Evolutionary conservation across 92 coral and sea anemone species (phyloP).

Genomic region (Zoanthus gigantus): DNA sequence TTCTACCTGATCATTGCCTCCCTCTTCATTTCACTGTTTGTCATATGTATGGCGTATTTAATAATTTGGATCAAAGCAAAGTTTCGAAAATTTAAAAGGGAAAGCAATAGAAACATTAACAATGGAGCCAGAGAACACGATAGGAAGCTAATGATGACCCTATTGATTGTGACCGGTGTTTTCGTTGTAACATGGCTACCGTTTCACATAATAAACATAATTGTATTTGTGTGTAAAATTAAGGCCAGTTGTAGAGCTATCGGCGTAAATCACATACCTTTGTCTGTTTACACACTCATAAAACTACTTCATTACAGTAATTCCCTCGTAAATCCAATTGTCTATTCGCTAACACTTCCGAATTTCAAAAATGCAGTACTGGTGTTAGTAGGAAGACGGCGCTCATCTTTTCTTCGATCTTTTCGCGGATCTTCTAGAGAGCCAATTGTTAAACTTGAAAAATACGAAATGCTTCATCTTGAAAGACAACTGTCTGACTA

Average conservation of each 20-base stretch:
- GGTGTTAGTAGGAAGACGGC: slow-evolving; percentile 23
- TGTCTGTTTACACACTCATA: slow-evolving; percentile 31
- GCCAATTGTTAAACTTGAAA: neutral
- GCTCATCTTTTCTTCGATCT: slow-evolving; percentile 5
- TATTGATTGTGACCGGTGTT: slow-evolving; percentile 76
- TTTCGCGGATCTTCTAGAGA: slow-evolving; percentile 22
- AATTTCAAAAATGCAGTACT: slow-evolving; percentile 31
- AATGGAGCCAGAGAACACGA: slow-evolving; percentile 54
- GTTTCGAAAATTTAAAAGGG: slow-evolving; percentile 14
- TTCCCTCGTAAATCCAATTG: slow-evolving; percentile 40
- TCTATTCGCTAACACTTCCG: slow-evolving; percentile 36
- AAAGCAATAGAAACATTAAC: neutral
- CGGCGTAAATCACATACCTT: slow-evolving; percentile 2
- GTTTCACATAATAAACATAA: slow-evolving; percentile 78
- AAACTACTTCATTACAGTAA: slow-evolving; percentile 41
- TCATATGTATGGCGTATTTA: slow-evolving; percentile 76
- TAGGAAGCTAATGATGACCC: slow-evolving; percentile 62
- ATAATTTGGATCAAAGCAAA: slow-evolving; percentile 77
- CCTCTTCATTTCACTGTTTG: slow-evolving; percentile 67
- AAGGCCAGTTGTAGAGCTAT: neutral
- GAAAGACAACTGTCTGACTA: slow-evolving; percentile 3
- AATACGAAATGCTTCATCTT: too few species aligned
- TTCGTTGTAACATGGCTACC: slow-evolving; percentile 87
- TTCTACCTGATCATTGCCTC: slow-evolving; percentile 74
- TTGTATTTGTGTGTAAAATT: slow-evolving; percentile 57